phyloP scores from a whole-genome alignment of 1,140 invertebrate species.

The Anastrepha ludens region DNA sequence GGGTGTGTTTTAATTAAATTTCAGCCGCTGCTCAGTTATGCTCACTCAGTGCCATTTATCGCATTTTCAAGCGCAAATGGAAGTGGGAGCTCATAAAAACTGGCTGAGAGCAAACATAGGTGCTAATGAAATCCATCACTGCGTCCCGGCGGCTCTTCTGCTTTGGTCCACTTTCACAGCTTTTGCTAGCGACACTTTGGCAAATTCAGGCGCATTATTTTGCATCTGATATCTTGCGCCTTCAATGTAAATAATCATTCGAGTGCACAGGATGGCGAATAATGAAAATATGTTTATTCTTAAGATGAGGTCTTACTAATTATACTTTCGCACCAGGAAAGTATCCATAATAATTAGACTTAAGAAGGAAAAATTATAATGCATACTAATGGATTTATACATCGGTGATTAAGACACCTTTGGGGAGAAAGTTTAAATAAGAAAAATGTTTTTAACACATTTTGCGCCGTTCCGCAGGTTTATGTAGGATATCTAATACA shows the following conservation, averaged over 20 bases:
- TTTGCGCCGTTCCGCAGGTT: too few species aligned
- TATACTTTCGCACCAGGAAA: too few species aligned
- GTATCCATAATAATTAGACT: not conserved
- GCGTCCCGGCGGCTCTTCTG: not conserved
- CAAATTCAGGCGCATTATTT: not conserved
- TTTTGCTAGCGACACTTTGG: not conserved
- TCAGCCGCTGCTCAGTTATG: not conserved
- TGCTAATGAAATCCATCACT: conserved; percentile 4
- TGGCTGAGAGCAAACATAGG: not conserved
- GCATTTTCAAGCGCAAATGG: not conserved
- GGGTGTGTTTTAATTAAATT: conserved; percentile 19
- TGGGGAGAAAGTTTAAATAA: too few species aligned
- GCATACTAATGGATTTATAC: not conserved
- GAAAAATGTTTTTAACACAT: too few species aligned
- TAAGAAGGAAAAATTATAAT: not conserved
- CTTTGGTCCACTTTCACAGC: not conserved
- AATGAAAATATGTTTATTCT: not conserved
- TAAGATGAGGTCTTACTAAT: not conserved
- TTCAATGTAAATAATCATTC: not conserved
- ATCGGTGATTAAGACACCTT: too few species aligned
- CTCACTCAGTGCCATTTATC: not conserved
- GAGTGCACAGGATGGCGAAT: not conserved
- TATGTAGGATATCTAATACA: too few species aligned
- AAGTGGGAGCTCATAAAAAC: not conserved
- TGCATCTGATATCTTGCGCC: not conserved